These are phyloP conservation scores for Cheumatopsyche charites DNA, from an alignment of 1,140 invertebrate genomes.

Conservation along the genomic window DNA sequence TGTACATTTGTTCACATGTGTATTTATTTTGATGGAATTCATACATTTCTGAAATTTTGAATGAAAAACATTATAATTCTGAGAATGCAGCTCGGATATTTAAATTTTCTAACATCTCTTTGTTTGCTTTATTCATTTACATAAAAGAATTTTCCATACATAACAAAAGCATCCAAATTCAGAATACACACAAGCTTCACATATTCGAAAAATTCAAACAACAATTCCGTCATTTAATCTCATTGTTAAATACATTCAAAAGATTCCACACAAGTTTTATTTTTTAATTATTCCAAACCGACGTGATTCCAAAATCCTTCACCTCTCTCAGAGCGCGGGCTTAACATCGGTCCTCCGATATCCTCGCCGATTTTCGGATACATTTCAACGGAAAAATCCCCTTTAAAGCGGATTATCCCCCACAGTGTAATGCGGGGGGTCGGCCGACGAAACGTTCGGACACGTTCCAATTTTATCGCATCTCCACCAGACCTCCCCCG, in stretches of 20 bases:
- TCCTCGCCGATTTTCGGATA: not conserved
- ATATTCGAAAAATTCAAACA: too few relatives aligned
- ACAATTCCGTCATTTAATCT: too few relatives aligned
- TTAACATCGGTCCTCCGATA: not conserved
- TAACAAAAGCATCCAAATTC: too few relatives aligned
- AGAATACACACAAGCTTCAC: not conserved
- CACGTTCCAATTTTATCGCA: slow-evolving; percentile 48
- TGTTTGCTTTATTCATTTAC: not conserved
- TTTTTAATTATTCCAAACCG: too few relatives aligned
- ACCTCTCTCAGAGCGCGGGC: too few relatives aligned
- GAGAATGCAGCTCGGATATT: not conserved
- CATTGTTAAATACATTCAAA: too few relatives aligned
- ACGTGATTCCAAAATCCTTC: too few relatives aligned
- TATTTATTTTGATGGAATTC: too few relatives aligned
- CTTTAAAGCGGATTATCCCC: slow-evolving; percentile 46
- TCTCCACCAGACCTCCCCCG: slow-evolving; percentile 40
- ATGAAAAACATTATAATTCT: not conserved
- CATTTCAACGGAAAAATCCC: slow-evolving; percentile 31
- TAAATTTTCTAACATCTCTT: not conserved
- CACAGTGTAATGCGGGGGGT: slow-evolving; percentile 39
- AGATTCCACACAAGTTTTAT: too few relatives aligned
- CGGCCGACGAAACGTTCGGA: slow-evolving; percentile 36
- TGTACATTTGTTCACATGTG: too few relatives aligned
- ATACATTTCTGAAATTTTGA: too few relatives aligned
- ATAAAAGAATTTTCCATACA: too few relatives aligned